Percentiles rank a stretch among this genome's conserved stretches.
Conservation (phyloP, 2,888 invertebrate species). For the Mythimna vitellina region DNA sequence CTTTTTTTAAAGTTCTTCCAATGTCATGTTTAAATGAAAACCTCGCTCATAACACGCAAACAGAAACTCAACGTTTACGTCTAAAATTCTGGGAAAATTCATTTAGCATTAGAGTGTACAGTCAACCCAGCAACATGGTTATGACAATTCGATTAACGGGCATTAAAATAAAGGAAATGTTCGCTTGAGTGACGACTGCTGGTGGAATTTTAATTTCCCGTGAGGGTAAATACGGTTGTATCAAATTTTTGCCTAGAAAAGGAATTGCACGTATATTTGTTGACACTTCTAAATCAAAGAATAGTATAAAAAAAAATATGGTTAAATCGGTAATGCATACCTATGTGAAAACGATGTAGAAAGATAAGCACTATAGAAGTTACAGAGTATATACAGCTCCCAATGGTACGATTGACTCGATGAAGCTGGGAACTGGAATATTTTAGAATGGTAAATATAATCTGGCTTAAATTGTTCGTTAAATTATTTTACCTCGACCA, state of each 20-base stretch:
- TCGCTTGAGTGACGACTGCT: slow-evolving; percentile 55
- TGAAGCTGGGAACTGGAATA: neutral
- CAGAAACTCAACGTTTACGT: slow-evolving; percentile 1
- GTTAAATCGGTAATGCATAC: too few relatives aligned
- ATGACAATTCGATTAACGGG: slow-evolving; percentile 53
- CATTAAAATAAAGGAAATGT: slow-evolving; percentile 60
- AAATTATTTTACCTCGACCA: slow-evolving; percentile 1
- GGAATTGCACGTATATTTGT: slow-evolving; percentile 31
- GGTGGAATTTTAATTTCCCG: slow-evolving; percentile 72
- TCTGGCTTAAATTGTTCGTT: neutral
- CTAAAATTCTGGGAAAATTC: slow-evolving; percentile 7
- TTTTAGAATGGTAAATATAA: neutral
- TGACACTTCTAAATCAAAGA: neutral
- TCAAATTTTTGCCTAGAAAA: slow-evolving; percentile 66
- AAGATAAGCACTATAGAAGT: too few relatives aligned
- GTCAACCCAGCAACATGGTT: neutral
- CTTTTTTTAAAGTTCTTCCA: neutral
- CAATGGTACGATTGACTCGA: slow-evolving; percentile 19
- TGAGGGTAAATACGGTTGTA: slow-evolving; percentile 54
- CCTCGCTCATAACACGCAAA: slow-evolving; percentile 7
- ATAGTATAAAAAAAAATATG: too few relatives aligned
- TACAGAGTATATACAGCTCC: slow-evolving; percentile 2
- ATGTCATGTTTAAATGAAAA: neutral
- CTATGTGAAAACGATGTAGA: too few relatives aligned
- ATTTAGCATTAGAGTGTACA: slow-evolving; percentile 15